A percentile compares a stretch with the other conserved stretches of the same genome.
These are phyloP conservation scores for Sarotherodon lohbergeri DNA, from an alignment of 2,113 vertebrate species.

Conservation along the genomic window DNA sequence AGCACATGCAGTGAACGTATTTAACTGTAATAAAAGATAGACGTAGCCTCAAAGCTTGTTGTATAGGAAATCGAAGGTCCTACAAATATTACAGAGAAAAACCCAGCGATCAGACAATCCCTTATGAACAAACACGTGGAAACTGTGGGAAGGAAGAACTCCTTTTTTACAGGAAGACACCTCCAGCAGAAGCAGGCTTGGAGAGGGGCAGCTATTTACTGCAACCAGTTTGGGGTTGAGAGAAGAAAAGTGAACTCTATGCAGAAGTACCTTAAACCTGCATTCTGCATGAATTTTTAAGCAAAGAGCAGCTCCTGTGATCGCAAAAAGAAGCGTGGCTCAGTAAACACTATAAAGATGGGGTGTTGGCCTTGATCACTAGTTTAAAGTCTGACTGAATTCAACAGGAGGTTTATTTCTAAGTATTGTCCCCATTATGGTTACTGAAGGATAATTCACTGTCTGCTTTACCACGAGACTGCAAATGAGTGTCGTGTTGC, in stretches of 20 bases:
- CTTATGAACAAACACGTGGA: background rate
- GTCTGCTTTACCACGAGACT: background rate
- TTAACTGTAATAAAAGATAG: background rate
- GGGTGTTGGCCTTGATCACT: rapidly evolving
- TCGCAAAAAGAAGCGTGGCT: background rate
- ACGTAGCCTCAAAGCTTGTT: background rate
- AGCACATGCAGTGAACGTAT: background rate
- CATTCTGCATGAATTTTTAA: background rate
- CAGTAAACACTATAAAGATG: background rate
- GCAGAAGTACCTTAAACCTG: background rate
- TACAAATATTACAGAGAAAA: background rate
- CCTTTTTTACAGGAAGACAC: background rate
- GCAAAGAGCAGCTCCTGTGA: background rate
- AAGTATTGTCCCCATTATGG: background rate
- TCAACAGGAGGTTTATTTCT: background rate
- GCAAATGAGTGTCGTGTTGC: background rate
- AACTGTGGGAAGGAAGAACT: background rate
- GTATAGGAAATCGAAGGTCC: rapidly evolving
- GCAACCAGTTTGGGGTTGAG: background rate
- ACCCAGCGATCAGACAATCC: rapidly evolving
- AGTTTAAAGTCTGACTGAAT: rapidly evolving
- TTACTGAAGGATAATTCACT: background rate
- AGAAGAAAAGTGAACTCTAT: background rate
- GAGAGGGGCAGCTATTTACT: background rate
- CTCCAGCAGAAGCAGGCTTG: background rate